Evolutionary conservation across 2,888 invertebrate species (phyloP).

Genomic region (Phymatocera aterrima): DNA sequence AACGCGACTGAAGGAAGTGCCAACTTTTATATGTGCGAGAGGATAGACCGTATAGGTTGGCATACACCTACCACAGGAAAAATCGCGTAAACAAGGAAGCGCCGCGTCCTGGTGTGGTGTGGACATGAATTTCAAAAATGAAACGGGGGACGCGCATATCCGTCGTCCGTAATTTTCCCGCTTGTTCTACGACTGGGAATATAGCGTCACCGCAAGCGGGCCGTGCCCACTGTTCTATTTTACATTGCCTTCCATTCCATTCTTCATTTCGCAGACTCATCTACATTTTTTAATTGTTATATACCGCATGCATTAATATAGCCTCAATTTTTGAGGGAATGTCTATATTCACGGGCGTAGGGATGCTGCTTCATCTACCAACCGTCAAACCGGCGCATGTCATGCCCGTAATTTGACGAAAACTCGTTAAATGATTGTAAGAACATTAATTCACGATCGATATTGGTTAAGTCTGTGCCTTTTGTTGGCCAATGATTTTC

Average conservation of each 20-base stretch:
- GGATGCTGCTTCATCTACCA: background rate
- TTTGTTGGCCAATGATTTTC: background rate
- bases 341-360: background rate
- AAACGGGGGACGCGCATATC: slow-evolving; percentile 63
- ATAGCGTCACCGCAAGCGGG: slow-evolving; percentile 47
- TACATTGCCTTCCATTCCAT: slow-evolving; percentile 64
- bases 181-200: slow-evolving; percentile 60
- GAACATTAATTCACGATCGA: background rate
- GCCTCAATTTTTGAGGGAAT: background rate
- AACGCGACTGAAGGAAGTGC: background rate
- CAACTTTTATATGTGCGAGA: background rate
- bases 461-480: background rate
- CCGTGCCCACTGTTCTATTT: slow-evolving; percentile 55
- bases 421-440: background rate
- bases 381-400: background rate
- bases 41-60: background rate
- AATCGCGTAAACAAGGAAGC: slow-evolving; percentile 54
- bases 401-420: background rate
- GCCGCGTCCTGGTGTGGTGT: slow-evolving; percentile 12
- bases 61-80: slow-evolving; percentile 24
- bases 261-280: slow-evolving; percentile 66
- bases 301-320: background rate
- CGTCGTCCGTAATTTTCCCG: slow-evolving; percentile 65
- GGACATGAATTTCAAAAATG: slow-evolving; percentile 59
- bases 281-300: slow-evolving; percentile 59